phyloP scores from a whole-genome alignment of 2,113 vertebrate species.

The Prunella fulvescens region DNA sequence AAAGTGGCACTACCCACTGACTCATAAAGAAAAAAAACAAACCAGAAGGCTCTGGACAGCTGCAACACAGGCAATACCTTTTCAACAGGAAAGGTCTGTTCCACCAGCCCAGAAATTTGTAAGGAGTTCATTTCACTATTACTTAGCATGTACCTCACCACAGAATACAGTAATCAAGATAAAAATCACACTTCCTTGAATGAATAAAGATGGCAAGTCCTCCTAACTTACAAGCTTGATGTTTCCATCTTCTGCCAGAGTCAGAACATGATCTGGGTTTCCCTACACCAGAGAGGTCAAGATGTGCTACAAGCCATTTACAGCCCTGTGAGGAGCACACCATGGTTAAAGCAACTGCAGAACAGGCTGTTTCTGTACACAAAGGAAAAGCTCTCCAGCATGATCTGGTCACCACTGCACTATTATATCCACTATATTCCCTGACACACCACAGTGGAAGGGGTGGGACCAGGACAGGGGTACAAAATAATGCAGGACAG shows the following conservation, averaged over 20 bases:
- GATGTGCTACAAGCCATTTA: background rate
- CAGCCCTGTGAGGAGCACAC: background rate
- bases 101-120: background rate
- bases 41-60: background rate
- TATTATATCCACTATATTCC: background rate
- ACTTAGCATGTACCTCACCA: background rate
- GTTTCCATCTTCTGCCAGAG: background rate
- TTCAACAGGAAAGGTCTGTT: background rate
- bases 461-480: background rate
- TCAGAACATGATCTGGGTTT: background rate
- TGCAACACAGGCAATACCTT: background rate
- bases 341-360: background rate
- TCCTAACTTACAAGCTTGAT: background rate
- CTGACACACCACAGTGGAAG: background rate
- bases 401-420: background rate
- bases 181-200: background rate
- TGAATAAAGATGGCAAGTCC: background rate
- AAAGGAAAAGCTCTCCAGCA: background rate
- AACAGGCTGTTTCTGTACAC: background rate
- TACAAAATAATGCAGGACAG: background rate
- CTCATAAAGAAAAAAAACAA: background rate
- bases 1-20: background rate
- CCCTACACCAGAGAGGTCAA: background rate
- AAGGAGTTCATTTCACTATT: background rate
- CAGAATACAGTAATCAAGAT: background rate